These are phyloP conservation scores for Flexamia atlantica DNA, from an alignment of 2,888 invertebrate species.

Conservation along the genomic window DNA sequence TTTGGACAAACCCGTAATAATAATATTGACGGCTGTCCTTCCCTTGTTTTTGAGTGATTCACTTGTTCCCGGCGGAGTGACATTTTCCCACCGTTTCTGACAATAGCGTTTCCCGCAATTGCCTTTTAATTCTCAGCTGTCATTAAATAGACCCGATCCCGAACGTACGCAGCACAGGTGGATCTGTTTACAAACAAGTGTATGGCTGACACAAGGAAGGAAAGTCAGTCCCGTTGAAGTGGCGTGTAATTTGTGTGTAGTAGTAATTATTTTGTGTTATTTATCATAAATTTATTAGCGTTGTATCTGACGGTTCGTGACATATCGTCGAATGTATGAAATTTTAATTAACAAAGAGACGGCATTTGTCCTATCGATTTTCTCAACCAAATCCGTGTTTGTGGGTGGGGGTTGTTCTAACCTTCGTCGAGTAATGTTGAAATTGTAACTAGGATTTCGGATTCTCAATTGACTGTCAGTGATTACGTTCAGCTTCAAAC, in stretches of 20 bases:
- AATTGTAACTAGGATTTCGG: neutral
- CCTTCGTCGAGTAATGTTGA: constrained; percentile 28
- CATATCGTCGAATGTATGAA: neutral
- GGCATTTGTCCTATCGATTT: constrained; percentile 47
- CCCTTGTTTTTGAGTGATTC: neutral
- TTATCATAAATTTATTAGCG: neutral
- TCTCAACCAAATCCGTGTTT: constrained; percentile 36
- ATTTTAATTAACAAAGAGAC: neutral
- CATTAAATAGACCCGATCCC: neutral
- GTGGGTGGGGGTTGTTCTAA: constrained; percentile 56
- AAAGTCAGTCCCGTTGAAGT: neutral
- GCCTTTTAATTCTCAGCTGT: neutral
- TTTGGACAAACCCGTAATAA: constrained; percentile 8
- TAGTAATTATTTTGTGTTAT: neutral
- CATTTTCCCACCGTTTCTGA: too few relatives aligned
- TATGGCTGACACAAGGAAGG: constrained; percentile 25
- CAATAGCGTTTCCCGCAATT: neutral
- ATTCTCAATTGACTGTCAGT: constrained; percentile 28
- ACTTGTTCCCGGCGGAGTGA: too few relatives aligned
- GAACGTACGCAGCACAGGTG: constrained; percentile 18
- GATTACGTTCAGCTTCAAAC: neutral
- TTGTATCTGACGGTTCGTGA: neutral
- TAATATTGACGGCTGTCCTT: neutral
- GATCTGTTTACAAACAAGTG: constrained; percentile 58
- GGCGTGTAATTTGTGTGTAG: neutral